phyloP scores from a whole-genome alignment of 2,797 vertebrate genomes.

The Eupleurogrammus muticus region DNA sequence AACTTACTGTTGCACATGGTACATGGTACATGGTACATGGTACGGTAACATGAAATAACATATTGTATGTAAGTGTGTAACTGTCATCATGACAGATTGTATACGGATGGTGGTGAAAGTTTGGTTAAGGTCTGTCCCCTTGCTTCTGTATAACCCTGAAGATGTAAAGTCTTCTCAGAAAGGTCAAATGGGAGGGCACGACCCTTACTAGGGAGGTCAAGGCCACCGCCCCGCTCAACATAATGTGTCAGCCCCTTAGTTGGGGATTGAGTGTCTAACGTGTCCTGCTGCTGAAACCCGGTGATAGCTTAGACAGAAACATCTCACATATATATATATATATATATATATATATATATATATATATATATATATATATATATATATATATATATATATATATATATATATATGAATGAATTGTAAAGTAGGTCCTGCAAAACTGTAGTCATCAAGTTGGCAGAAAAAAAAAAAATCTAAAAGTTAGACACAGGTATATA shows the following conservation, averaged over 20 bases:
- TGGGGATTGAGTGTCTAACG: constrained; percentile 59
- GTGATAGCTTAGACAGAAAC: constrained; percentile 14
- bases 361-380: too few species aligned
- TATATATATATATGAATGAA: too few species aligned
- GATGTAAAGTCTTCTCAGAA: constrained; percentile 55
- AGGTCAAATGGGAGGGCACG: constrained; percentile 62
- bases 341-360: too few species aligned
- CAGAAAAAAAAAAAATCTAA: too few species aligned
- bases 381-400: too few species aligned
- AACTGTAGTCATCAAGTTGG: too few species aligned
- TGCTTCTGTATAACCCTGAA: constrained; percentile 30
- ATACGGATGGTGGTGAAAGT: background rate
- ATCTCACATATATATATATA: too few species aligned
- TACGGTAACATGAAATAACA: too few species aligned
- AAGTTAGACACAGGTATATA: too few species aligned
- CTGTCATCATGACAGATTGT: background rate
- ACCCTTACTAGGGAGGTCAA: constrained; percentile 72
- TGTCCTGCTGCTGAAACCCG: constrained; percentile 28
- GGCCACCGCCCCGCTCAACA: constrained; percentile 50
- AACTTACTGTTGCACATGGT: background rate
- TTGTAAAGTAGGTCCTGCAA: background rate
- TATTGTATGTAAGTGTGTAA: background rate
- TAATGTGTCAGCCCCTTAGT: constrained; percentile 77
- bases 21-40: background rate
- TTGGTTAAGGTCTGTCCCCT: constrained; percentile 13